These are phyloP conservation scores for Dendrolimus pini DNA, from an alignment of 2,888 invertebrate species.

Conservation along the genomic window DNA sequence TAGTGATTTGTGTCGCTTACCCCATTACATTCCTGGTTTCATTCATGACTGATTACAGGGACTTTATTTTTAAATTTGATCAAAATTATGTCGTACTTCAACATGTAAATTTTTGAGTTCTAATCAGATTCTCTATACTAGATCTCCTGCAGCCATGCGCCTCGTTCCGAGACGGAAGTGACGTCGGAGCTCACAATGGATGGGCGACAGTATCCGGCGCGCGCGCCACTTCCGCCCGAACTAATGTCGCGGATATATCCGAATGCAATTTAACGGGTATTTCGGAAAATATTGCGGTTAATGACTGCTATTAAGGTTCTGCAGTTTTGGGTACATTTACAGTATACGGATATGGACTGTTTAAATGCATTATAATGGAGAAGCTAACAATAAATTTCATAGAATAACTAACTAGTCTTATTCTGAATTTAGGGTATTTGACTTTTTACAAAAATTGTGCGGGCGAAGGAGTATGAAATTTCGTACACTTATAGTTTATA, in stretches of 20 bases:
- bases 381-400: too few species aligned
- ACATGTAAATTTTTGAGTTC: not conserved
- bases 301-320: conserved; percentile 30
- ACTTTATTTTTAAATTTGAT: too few species aligned
- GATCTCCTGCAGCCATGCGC: conserved; percentile 19
- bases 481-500: too few species aligned
- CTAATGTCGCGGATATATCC: conserved; percentile 59
- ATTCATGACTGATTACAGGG: too few species aligned
- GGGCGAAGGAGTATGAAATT: too few species aligned
- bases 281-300: conserved; percentile 53
- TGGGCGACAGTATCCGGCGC: conserved; percentile 54
- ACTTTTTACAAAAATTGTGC: too few species aligned
- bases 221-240: conserved; percentile 44
- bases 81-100: too few species aligned
- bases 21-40: too few species aligned
- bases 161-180: conserved; percentile 33
- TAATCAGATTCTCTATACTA: conserved; percentile 1
- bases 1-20: too few species aligned
- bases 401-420: too few species aligned
- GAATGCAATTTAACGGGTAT: conserved; percentile 52
- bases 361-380: not conserved
- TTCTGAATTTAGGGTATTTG: too few species aligned
- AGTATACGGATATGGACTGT: not conserved
- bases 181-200: conserved; percentile 51
- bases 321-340: not conserved